Conservation (phyloP, 2,797 vertebrate genomes). For the Centropyge bicolor region DNA sequence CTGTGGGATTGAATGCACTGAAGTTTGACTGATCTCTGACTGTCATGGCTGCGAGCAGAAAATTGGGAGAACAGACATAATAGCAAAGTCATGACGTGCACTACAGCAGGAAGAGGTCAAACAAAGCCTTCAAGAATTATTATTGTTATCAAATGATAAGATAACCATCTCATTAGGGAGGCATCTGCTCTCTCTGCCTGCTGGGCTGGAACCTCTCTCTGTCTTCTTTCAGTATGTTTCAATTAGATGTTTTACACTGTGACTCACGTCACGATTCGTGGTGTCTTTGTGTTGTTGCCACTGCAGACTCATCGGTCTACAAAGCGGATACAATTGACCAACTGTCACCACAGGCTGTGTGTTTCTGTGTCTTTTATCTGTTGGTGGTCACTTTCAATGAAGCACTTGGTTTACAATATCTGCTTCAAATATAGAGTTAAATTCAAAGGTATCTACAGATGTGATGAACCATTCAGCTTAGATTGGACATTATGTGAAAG, state of each 20-base stretch:
- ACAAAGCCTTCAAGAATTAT: slow-evolving; percentile 10
- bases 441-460: not conserved
- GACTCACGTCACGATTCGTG: slow-evolving; percentile 34
- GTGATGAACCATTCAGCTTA: not conserved
- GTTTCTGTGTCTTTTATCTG: not conserved
- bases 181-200: slow-evolving; percentile 39
- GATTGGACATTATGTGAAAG: not conserved
- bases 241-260: slow-evolving; percentile 41
- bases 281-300: slow-evolving; percentile 51
- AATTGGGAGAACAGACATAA: not conserved
- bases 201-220: slow-evolving; percentile 38
- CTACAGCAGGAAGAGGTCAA: slow-evolving; percentile 8
- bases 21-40: not conserved
- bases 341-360: slow-evolving; percentile 25
- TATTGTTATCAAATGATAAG: slow-evolving; percentile 13
- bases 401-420: not conserved
- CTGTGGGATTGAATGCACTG: not conserved
- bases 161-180: slow-evolving; percentile 46
- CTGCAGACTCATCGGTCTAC: slow-evolving; percentile 41
- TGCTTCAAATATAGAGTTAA: not conserved
- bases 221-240: slow-evolving; percentile 36
- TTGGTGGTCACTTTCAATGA: slow-evolving; percentile 41
- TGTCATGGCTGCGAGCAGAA: not conserved
- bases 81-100: not conserved
- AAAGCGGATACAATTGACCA: slow-evolving; percentile 52